phyloP scores from a whole-genome alignment of 2,113 vertebrate genomes.

The Chaetura pelagica region DNA sequence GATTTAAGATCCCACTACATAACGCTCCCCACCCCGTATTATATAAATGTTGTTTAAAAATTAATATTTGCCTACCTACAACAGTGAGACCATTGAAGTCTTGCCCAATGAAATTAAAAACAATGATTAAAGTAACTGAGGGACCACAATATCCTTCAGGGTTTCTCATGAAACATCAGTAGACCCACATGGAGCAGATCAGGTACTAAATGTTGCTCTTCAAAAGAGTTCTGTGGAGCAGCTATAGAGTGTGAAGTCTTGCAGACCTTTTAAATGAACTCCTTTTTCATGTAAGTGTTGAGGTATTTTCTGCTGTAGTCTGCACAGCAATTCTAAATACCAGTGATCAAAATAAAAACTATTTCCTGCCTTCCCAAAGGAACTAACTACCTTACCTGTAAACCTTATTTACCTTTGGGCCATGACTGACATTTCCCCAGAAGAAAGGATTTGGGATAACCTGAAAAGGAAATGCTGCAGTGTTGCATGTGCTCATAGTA shows the following conservation, averaged over 20 bases:
- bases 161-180: background rate
- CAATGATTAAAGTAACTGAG: background rate
- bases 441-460: background rate
- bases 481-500: background rate
- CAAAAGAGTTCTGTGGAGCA: background rate
- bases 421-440: background rate
- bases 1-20: background rate
- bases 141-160: background rate
- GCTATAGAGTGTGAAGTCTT: background rate
- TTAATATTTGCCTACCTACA: background rate
- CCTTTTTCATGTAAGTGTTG: background rate
- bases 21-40: too few relatives aligned
- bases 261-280: background rate
- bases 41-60: background rate
- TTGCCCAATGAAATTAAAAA: background rate
- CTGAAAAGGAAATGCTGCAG: background rate
- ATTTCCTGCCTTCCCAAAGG: background rate
- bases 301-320: background rate
- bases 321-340: background rate
- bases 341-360: background rate
- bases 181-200: background rate
- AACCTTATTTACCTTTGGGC: background rate
- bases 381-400: background rate
- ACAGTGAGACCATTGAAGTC: background rate
- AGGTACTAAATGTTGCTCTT: background rate